A percentile compares a stretch with the other conserved stretches of the same genome.
These are phyloP conservation scores for Meiosimyza decipiens DNA, from an alignment of 2,888 invertebrate species.

Conservation along the genomic window DNA sequence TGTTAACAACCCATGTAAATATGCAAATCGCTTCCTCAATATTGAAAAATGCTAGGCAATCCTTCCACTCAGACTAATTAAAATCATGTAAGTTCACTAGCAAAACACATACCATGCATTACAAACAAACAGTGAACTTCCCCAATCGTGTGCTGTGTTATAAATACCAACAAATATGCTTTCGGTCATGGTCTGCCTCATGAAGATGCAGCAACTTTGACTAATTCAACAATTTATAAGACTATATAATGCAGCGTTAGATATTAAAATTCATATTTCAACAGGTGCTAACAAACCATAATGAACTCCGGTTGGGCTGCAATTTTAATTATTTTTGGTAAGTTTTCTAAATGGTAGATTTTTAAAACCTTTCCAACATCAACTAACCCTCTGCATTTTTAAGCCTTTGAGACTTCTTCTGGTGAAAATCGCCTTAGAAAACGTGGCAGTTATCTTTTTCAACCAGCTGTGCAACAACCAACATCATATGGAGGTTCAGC, in stretches of 20 bases:
- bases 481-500: conserved; percentile 44
- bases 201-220: neutral
- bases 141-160: neutral
- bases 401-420: conserved; percentile 15
- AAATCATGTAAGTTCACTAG: conserved; percentile 30
- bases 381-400: neutral
- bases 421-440: conserved; percentile 53
- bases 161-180: neutral
- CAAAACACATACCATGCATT: conserved; percentile 7
- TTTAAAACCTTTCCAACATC: neutral
- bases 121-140: conserved; percentile 21
- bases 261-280: conserved; percentile 31
- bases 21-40: no score
- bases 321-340: conserved; percentile 44
- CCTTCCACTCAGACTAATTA: conserved; percentile 47
- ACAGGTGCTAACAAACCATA: conserved; percentile 21
- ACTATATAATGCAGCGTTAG: conserved; percentile 33
- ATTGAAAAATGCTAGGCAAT: no score
- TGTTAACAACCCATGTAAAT: conserved; percentile 44
- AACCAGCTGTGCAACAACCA: conserved; percentile 45
- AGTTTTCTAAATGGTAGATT: conserved; percentile 19
- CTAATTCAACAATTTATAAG: neutral
- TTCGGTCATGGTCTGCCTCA: conserved; percentile 7
- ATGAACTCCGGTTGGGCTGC: conserved; percentile 42
- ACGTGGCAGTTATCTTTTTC: conserved; percentile 58